Evolutionary conservation across 2,797 vertebrate genomes (phyloP).

Genomic region (Amniataba percoides): DNA sequence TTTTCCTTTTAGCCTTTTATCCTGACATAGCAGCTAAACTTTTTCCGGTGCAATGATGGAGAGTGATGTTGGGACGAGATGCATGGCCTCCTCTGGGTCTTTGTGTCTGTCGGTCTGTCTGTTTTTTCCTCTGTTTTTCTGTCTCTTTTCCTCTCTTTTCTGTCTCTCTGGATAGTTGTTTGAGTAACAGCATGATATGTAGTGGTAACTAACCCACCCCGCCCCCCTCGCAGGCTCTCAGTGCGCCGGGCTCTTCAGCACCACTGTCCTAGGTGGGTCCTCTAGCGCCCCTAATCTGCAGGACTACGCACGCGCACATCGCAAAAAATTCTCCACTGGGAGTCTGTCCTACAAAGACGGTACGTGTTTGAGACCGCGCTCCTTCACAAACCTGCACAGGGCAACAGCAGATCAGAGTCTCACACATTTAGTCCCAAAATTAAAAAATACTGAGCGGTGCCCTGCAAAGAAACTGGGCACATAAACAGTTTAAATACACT

Average conservation of each 20-base stretch:
- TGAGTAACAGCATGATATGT: constrained; percentile 81
- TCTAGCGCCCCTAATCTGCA: constrained; percentile 99
- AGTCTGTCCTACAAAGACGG: constrained; percentile 99
- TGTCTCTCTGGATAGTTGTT: constrained; percentile 52
- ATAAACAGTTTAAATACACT: background rate
- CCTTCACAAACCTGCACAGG: constrained; percentile 57
- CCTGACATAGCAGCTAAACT: background rate
- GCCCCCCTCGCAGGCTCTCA: constrained; percentile 92
- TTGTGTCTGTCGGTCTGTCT: constrained; percentile 45
- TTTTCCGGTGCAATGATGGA: background rate
- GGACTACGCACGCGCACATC: constrained; percentile 98
- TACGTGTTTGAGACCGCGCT: constrained; percentile 86
- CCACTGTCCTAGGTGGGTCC: constrained; percentile 98
- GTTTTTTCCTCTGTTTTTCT: constrained; percentile 7
- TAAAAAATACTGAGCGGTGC: background rate
- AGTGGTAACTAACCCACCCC: constrained; percentile 86
- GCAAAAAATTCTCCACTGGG: constrained; percentile 96
- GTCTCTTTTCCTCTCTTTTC: constrained; percentile 28
- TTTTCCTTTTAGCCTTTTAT: constrained; percentile 22
- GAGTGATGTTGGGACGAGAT: constrained; percentile 2
- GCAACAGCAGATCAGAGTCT: constrained; percentile 53
- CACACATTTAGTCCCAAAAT: constrained; percentile 26
- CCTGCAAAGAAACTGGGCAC: constrained; percentile 1
- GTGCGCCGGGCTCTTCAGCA: constrained; percentile 99
- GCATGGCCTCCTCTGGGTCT: constrained; percentile 43